A percentile compares a stretch with the other conserved stretches of the same genome.
Conservation (phyloP, 2,113 vertebrate species). For the Mesoclemmys tuberculata region DNA sequence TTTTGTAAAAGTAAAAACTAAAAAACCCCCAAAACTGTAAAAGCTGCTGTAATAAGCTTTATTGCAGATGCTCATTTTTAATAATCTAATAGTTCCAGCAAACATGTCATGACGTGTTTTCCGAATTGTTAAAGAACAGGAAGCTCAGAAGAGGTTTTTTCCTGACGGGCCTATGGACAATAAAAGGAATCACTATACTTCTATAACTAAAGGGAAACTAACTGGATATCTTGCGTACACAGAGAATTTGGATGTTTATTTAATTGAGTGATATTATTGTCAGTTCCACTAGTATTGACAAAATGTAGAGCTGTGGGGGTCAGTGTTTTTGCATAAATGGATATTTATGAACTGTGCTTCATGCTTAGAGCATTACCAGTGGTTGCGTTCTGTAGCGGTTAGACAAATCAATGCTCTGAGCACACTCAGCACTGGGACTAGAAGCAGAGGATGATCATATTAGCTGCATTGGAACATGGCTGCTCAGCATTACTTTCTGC, state of each 20-base stretch:
- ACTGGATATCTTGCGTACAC: not conserved
- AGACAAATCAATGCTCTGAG: not conserved
- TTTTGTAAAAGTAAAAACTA: not conserved
- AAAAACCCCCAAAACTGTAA: too few relatives aligned
- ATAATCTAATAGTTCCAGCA: constrained; percentile 38
- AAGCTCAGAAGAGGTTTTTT: constrained; percentile 14
- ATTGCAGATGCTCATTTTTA: constrained; percentile 47
- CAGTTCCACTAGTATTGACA: not conserved
- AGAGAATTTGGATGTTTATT: not conserved
- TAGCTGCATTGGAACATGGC: not conserved
- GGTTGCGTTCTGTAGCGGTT: not conserved
- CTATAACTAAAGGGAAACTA: not conserved
- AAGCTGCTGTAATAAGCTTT: constrained; percentile 24
- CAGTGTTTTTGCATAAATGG: not conserved
- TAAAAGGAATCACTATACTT: not conserved
- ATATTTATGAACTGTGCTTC: not conserved
- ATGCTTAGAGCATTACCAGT: not conserved
- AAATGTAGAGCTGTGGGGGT: not conserved
- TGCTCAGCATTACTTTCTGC: not conserved
- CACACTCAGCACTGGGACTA: not conserved
- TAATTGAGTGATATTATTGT: not conserved
- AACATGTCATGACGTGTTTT: constrained; percentile 56
- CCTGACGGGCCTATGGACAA: not conserved
- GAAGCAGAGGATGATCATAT: not conserved
- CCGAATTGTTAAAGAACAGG: constrained; percentile 41